phyloP scores from a whole-genome alignment of 30 jellyfish, hydroid and myxozoan species.

The Cassiopea xamachana region DNA sequence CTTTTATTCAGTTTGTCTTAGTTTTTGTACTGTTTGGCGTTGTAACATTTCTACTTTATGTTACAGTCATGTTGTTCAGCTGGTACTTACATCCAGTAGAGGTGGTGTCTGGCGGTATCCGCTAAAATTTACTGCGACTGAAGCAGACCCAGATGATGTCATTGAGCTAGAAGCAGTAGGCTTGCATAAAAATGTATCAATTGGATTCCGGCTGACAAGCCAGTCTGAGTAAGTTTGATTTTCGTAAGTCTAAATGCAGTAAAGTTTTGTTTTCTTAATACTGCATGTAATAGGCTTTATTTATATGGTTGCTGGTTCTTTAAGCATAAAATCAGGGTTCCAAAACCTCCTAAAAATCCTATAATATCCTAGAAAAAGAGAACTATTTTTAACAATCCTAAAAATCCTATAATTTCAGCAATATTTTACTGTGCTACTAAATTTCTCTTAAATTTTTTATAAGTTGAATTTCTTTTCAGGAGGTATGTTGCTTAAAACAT shows the following conservation, averaged over 20 bases:
- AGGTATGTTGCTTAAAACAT: no score
- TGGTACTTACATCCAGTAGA: constrained; percentile 71
- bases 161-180: constrained; percentile 87
- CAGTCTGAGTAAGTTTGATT: constrained; percentile 62
- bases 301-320: no score
- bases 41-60: background rate
- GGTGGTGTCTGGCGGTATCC: constrained; percentile 97
- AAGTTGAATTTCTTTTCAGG: no score
- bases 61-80: constrained; percentile 79
- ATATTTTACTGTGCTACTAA: no score
- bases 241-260: no score
- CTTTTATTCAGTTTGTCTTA: background rate
- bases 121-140: constrained; percentile 73
- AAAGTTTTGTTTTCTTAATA: background rate
- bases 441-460: no score
- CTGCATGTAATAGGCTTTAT: background rate
- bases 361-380: no score
- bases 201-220: constrained; percentile 87
- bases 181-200: constrained; percentile 74
- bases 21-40: background rate
- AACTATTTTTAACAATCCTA: no score
- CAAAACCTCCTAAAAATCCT: no score
- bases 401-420: no score
- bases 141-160: constrained; percentile 93
- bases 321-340: no score